These are phyloP conservation scores for Eupithecia pulchellata DNA, from an alignment of 2,888 invertebrate genomes.

Conservation along the genomic window DNA sequence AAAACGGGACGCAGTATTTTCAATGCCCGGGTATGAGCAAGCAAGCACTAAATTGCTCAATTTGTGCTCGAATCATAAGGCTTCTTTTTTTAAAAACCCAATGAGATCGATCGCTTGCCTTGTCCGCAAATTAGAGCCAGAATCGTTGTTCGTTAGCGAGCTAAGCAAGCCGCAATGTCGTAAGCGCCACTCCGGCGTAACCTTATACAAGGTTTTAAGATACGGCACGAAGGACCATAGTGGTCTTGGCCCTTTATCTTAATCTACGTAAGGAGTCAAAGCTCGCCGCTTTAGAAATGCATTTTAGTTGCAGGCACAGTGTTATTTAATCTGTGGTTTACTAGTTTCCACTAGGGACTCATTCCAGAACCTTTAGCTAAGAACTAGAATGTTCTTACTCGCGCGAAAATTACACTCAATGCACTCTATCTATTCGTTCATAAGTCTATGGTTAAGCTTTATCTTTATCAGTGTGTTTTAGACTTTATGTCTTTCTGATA, in stretches of 20 bases:
- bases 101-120: conserved; percentile 84
- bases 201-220: conserved; percentile 47
- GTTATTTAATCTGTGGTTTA: conserved; percentile 45
- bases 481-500: not conserved
- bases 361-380: conserved; percentile 40
- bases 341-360: conserved; percentile 40
- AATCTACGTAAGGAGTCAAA: conserved; percentile 72
- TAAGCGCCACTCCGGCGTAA: conserved; percentile 49
- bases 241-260: conserved; percentile 53
- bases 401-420: conserved; percentile 66
- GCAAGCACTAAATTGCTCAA: conserved; percentile 82
- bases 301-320: conserved; percentile 67
- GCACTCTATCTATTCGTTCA: not conserved
- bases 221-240: conserved; percentile 25
- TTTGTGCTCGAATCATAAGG: conserved; percentile 78
- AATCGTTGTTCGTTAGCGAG: conserved; percentile 80
- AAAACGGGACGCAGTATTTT: conserved; percentile 56
- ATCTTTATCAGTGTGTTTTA: not conserved
- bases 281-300: conserved; percentile 75
- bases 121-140: conserved; percentile 84
- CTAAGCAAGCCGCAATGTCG: conserved; percentile 47
- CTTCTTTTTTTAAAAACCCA: conserved; percentile 81
- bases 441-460: not conserved
- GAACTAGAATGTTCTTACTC: conserved; percentile 38
- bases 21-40: conserved; percentile 59